Conservation (phyloP, 2,113 vertebrate species). For the Ctenomys sociabilis region DNA sequence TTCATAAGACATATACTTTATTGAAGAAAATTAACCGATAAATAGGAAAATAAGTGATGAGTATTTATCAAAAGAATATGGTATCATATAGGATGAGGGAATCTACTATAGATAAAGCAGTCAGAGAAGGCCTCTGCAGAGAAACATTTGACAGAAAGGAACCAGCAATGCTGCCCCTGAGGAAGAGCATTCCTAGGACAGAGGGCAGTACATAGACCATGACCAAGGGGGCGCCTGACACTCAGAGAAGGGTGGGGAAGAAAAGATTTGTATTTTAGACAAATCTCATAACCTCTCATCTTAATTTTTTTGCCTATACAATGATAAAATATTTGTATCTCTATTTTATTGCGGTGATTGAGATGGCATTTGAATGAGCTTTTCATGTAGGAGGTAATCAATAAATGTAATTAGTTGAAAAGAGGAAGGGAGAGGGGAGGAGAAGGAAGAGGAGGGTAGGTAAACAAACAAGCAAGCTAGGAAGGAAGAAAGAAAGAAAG, state of each 20-base stretch:
- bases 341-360: neutral
- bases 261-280: neutral
- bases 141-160: slow-evolving; percentile 8
- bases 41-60: neutral
- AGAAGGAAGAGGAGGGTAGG: neutral
- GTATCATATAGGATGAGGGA: neutral
- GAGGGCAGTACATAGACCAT: neutral
- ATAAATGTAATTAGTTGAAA: slow-evolving; percentile 34
- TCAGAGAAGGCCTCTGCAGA: neutral
- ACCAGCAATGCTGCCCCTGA: neutral
- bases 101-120: slow-evolving; percentile 1
- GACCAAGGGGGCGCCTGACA: neutral
- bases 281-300: neutral
- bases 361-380: slow-evolving; percentile 41
- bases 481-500: neutral
- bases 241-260: too few species aligned
- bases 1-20: neutral
- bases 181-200: neutral
- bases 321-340: neutral
- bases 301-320: slow-evolving; percentile 41
- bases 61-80: neutral
- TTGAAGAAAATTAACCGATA: slow-evolving; percentile 1
- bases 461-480: too few species aligned
- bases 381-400: slow-evolving; percentile 29
- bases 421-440: neutral